Conservation (phyloP, 2,888 invertebrate genomes). For the Hoplodrina ambigua region DNA sequence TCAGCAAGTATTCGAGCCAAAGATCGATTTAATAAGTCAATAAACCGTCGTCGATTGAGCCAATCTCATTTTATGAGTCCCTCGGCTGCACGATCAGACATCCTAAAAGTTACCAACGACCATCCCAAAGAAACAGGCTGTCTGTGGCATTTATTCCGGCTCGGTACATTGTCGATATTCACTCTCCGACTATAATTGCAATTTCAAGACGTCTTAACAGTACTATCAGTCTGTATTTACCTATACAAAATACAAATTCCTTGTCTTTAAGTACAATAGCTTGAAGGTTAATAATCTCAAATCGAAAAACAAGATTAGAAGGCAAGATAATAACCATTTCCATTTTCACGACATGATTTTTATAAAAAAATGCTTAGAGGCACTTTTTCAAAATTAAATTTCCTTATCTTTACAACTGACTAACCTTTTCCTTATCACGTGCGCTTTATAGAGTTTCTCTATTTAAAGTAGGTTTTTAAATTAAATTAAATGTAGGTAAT, state of each 20-base stretch:
- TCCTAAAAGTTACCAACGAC: slow-evolving; percentile 77
- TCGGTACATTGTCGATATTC: slow-evolving; percentile 66
- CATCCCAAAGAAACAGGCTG: slow-evolving; percentile 71
- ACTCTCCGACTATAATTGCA: slow-evolving; percentile 63
- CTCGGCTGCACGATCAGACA: slow-evolving; percentile 81
- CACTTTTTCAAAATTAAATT: slow-evolving; percentile 75
- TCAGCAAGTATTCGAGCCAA: slow-evolving; percentile 76
- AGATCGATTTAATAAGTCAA: slow-evolving; percentile 88
- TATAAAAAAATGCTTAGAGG: slow-evolving; percentile 67
- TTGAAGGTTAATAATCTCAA: slow-evolving; percentile 37
- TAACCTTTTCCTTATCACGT: slow-evolving; percentile 64
- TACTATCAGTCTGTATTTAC: neutral
- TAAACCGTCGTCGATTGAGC: slow-evolving; percentile 85
- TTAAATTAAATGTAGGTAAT: slow-evolving; percentile 54
- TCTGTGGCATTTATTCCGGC: slow-evolving; percentile 70
- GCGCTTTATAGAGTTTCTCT: slow-evolving; percentile 55
- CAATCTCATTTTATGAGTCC: slow-evolving; percentile 88
- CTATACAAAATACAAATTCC: slow-evolving; percentile 26
- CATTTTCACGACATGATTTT: slow-evolving; percentile 66
- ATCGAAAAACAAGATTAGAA: slow-evolving; percentile 54
- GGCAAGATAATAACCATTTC: slow-evolving; percentile 60
- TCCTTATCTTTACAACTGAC: slow-evolving; percentile 71
- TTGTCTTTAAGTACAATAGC: neutral
- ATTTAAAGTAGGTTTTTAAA: slow-evolving; percentile 52
- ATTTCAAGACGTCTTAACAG: slow-evolving; percentile 18